Percentiles rank a stretch among this genome's conserved stretches.
Conservation (phyloP, 2,113 vertebrate species). For the Crotalus tigris region DNA sequence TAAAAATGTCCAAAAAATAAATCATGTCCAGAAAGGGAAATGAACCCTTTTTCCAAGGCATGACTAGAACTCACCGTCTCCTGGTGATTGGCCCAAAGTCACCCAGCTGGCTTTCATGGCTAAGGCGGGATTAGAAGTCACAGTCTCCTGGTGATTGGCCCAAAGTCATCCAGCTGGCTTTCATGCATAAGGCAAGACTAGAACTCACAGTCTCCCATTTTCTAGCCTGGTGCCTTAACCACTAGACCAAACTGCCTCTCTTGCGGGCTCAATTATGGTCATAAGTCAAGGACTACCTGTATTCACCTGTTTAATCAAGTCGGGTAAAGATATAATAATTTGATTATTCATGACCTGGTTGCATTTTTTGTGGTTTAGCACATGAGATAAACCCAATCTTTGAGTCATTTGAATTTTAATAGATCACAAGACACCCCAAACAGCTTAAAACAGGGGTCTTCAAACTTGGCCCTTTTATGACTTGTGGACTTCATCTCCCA, state of each 20-base stretch:
- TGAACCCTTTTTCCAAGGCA: no score
- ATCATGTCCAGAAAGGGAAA: no score
- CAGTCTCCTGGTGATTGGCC: no score
- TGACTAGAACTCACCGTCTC: not conserved
- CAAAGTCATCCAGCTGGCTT: no score
- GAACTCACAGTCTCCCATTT: not conserved
- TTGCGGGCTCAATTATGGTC: no score
- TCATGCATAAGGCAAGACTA: not conserved
- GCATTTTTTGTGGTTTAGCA: not conserved
- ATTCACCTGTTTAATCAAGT: not conserved
- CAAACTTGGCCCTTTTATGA: no score
- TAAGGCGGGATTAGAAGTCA: not conserved
- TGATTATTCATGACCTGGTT: not conserved
- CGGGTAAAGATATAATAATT: not conserved
- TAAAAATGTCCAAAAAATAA: no score
- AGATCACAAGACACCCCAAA: not conserved
- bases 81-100: not conserved
- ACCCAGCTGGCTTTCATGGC: not conserved
- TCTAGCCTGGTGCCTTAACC: not conserved
- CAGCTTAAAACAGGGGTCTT: not conserved
- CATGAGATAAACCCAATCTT: not conserved
- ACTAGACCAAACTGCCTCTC: no score
- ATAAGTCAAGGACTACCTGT: not conserved
- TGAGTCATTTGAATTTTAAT: not conserved
- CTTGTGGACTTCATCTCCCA: no score